A percentile compares a stretch with the other conserved stretches of the same genome.
phyloP scores from a whole-genome alignment of 2,113 vertebrate species.

The Oceanodroma tethys region DNA sequence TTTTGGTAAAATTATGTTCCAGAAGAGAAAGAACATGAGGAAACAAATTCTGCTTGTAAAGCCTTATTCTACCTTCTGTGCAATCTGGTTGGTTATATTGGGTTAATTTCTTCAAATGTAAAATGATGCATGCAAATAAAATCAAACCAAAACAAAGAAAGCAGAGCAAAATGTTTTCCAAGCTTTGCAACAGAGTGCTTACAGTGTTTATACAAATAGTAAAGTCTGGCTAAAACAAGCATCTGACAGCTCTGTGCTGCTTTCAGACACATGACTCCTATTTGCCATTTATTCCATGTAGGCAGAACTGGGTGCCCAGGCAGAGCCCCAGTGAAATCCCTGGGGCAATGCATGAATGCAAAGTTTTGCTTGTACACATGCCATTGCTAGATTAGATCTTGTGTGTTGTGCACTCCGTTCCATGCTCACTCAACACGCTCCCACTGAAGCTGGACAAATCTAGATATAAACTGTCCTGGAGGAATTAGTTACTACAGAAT shows the following conservation, averaged over 20 bases:
- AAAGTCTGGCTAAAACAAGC: constrained; percentile 41
- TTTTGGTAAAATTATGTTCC: not conserved
- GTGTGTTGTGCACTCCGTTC: not conserved
- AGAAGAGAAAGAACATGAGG: not conserved
- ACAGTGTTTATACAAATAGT: constrained; percentile 48
- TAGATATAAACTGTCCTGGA: constrained; percentile 5
- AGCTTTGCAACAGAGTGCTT: constrained; percentile 21
- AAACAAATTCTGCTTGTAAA: not conserved
- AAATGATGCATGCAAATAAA: constrained; percentile 32
- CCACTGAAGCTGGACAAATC: not conserved
- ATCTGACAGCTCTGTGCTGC: constrained; percentile 17
- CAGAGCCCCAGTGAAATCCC: constrained; percentile 27
- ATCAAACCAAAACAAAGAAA: constrained; percentile 33
- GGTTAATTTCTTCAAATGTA: not conserved
- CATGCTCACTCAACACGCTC: not conserved
- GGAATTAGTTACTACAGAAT: constrained; percentile 1
- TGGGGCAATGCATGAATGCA: not conserved
- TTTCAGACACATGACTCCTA: constrained; percentile 8
- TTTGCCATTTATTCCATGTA: constrained; percentile 3
- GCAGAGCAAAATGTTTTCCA: constrained; percentile 39
- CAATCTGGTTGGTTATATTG: not conserved
- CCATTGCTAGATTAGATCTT: constrained; percentile 17
- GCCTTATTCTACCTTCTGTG: not conserved
- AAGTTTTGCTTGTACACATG: not conserved
- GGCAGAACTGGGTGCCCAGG: constrained; percentile 15